Base-by-base conservation (phyloP, 2,113 vertebrate species). In the Serilophus lunatus region DNA sequence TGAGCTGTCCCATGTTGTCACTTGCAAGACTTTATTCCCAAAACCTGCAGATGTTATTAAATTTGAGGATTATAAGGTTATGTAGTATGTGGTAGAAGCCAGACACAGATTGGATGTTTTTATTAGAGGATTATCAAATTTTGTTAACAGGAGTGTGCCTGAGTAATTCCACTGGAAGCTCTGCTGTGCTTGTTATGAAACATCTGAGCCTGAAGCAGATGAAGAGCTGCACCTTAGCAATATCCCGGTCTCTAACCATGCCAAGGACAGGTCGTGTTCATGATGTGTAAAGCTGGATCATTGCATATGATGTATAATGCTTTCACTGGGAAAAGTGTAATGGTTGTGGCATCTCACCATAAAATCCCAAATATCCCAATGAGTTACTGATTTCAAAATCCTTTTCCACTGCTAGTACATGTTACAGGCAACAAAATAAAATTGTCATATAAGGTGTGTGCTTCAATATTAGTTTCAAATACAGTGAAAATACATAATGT, bases 11-110 rank as follows among this genome's bases (percentile, higher is more conserved):
- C 83, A 56, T 89, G 88, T 94, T 96, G 78, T 95, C 88, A 88
- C 82, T 96, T 51, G 44, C 79, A 95, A 93, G 70, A 72, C 79
- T 92, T 92, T 85, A 57, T 71, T 92, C 92, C 76, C 49, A n/a
- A 89, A 88, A 92, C 89, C 90, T 80, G 81, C 51, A 83, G 86
- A 75, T 95, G 88, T 96, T 96, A 97, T 97, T 98, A 97, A 95
- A 98, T 94, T 66, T 82, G 95, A 91, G 93, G 93, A 97, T 96
- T 97, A 96, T 85, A 75, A 97, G 82, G 96, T 96, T 92, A 97
- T 71, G 91, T 82, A 92, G 72, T 95, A 35, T 1, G 7, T 95
- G 92, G 77, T 44, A 64, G 93, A 78, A 94, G 84, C 94, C 86
- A 95, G 85, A 86, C 94, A 84, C 9, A 36, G 95, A 87, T 28